Evolutionary conservation across 2,797 vertebrate species (phyloP), one percentile per base, ranked within the genome.

Genomic region (Hydrolagus colliei): DNA sequence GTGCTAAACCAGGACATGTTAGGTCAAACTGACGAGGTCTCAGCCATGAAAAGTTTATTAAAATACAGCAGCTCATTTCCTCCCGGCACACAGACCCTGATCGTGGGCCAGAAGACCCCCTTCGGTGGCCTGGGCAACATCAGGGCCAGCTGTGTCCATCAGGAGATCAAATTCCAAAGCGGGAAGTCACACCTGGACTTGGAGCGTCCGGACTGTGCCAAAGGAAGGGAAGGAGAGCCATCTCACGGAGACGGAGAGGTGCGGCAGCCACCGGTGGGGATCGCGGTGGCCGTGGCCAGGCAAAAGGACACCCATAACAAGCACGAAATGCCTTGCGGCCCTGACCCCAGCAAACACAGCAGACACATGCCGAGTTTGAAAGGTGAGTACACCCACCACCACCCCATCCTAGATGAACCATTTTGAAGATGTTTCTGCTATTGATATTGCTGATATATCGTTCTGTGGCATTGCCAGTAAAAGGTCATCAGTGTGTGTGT

Each of bases 261-360:
- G 88, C 94, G 97, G 27, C 97, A 98, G 91, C 97, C 97, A 0
- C 97, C 97, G 0, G 96, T 99, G 67, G 97, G 97, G 86, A 99
- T 99, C 1, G 97, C 97, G 0, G 97, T 98, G 88, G 97, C 97
- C 0, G 94, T 98, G 87, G 97, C 97, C 0, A 92, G 97, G 87
- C 97, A 98, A 90, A 96, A 96, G 90, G 96, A 98, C 87, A 95
- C 96, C 0, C 90, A 92, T 11, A 95, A 95, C 87, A 95, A 96
- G 18, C 94, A 95, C 0, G 93, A 94, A 9, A 82, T 88, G 0
- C 90, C 92, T 75, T 96, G 95, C 5, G 78, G 90, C 74, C 72
- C 91, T 4, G 90, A 91, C 90, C 89, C 91, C 1, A 93, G 92
- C 88, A 91, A 96, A 13, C 97, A 96, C 86, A 94, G 94, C 86